Evolutionary conservation across 1,140 invertebrate species (phyloP).

Genomic region (Drosophila kikkawai): DNA sequence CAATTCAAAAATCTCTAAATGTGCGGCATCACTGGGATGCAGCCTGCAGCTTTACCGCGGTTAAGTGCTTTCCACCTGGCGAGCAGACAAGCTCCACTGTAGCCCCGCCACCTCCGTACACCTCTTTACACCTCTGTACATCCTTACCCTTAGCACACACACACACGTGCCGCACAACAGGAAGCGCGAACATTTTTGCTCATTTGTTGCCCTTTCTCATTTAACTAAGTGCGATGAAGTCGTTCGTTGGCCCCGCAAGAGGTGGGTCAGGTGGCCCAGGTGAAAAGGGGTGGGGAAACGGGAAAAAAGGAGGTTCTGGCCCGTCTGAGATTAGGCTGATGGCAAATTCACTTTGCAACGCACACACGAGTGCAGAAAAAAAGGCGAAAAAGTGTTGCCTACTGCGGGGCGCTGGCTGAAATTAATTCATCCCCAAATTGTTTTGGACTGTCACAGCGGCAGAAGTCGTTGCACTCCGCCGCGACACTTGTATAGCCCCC

Average conservation of each 20-base stretch:
- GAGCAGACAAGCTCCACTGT: constrained; percentile 49
- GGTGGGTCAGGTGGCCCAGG: constrained; percentile 8
- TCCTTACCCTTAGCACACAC: background rate
- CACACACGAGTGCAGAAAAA: constrained; percentile 14
- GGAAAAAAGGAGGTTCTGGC: background rate
- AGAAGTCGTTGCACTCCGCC: constrained; percentile 73
- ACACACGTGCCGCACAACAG: constrained; percentile 54
- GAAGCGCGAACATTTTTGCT: constrained; percentile 63
- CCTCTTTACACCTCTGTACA: background rate
- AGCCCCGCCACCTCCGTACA: background rate
- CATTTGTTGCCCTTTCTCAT: constrained; percentile 75
- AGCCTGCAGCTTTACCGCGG: constrained; percentile 23
- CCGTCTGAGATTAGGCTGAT: constrained; percentile 58
- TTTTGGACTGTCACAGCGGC: constrained; percentile 57
- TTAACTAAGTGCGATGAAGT: constrained; percentile 78
- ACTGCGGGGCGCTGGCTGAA: constrained; percentile 25
- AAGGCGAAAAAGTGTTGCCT: constrained; percentile 36
- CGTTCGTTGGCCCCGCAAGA: constrained; percentile 57
- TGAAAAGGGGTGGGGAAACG: background rate
- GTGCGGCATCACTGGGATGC: constrained; percentile 7
- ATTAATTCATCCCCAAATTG: constrained; percentile 63
- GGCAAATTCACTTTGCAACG: constrained; percentile 60
- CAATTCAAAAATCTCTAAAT: background rate
- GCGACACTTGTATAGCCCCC: constrained; percentile 21
- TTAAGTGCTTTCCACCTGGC: constrained; percentile 77